A percentile compares a stretch with the other conserved stretches of the same genome.
Conservation (phyloP, 2,113 vertebrate genomes). For the Pangasianodon gigas region DNA sequence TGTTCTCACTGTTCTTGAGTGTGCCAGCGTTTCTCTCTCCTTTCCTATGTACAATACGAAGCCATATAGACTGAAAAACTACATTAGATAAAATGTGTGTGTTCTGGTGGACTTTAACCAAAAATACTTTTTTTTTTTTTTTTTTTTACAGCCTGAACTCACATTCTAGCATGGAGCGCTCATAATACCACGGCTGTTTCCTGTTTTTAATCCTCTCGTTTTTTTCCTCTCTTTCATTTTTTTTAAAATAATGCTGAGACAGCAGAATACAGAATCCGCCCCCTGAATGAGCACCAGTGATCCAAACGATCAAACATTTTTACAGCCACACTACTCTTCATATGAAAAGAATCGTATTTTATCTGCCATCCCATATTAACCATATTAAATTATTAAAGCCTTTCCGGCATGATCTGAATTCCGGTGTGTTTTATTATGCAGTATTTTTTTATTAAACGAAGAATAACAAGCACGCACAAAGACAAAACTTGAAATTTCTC, state of each 20-base stretch:
- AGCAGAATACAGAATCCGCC: background rate
- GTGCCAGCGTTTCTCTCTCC: background rate
- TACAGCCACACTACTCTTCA: constrained; percentile 10
- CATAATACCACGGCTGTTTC: background rate
- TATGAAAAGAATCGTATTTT: constrained; percentile 5
- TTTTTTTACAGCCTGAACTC: background rate
- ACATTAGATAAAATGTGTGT: background rate
- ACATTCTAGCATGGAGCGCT: too few species aligned
- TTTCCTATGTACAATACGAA: background rate
- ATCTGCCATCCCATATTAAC: background rate
- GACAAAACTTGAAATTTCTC: constrained; percentile 38
- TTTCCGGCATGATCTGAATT: background rate
- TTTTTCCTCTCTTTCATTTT: constrained; percentile 8
- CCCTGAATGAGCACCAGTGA: background rate
- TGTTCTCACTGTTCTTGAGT: background rate
- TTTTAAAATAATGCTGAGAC: background rate
- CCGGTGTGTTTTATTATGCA: background rate
- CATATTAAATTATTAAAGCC: background rate
- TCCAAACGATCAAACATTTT: constrained; percentile 23
- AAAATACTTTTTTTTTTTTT: background rate
- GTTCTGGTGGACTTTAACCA: background rate
- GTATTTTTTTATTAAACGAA: background rate
- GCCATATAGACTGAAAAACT: background rate
- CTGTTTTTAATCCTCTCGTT: background rate
- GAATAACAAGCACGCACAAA: background rate